A percentile compares a stretch with the other conserved stretches of the same genome.
Conservation (phyloP, 2,113 vertebrate species). For the Cynoglossus semilaevis region DNA sequence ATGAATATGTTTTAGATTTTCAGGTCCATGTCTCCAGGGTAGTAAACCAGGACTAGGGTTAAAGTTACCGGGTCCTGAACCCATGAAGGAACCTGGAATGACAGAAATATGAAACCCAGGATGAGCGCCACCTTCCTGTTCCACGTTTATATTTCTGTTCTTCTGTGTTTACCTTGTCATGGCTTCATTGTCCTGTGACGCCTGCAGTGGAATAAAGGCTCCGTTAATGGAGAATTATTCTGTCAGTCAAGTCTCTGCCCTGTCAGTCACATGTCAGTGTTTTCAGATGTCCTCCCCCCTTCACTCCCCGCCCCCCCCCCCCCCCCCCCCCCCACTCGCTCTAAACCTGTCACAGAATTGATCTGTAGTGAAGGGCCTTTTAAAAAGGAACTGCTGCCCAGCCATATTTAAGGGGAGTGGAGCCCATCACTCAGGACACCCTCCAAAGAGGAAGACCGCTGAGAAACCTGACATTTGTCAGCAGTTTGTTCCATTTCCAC, state of each 20-base stretch:
- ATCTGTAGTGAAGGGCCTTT: constrained; percentile 50
- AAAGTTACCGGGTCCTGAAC: too few species aligned
- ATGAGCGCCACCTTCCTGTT: background rate
- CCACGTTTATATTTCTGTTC: constrained; percentile 2
- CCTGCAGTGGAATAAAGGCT: constrained; percentile 25
- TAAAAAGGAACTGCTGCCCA: constrained; percentile 49
- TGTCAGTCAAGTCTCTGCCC: constrained; percentile 54
- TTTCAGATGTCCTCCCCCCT: constrained; percentile 44
- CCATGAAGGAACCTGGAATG: too few species aligned
- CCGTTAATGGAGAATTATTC: constrained; percentile 62
- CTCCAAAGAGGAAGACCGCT: constrained; percentile 29
- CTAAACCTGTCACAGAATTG: constrained; percentile 54
- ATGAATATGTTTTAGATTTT: too few species aligned
- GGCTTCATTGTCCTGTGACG: constrained; percentile 31
- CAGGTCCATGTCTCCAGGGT: too few species aligned
- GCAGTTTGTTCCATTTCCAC: constrained; percentile 28
- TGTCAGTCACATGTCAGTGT: constrained; percentile 36
- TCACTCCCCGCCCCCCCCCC: too few species aligned
- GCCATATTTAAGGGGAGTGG: constrained; percentile 47
- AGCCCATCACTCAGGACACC: constrained; percentile 56
- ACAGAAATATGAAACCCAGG: too few species aligned
- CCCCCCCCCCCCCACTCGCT: constrained; percentile 32
- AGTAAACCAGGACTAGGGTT: too few species aligned
- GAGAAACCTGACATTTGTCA: constrained; percentile 44
- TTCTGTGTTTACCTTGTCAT: constrained; percentile 7